These are phyloP conservation scores for Gortyna flavago DNA, from an alignment of 2,888 invertebrate species.

Conservation along the genomic window DNA sequence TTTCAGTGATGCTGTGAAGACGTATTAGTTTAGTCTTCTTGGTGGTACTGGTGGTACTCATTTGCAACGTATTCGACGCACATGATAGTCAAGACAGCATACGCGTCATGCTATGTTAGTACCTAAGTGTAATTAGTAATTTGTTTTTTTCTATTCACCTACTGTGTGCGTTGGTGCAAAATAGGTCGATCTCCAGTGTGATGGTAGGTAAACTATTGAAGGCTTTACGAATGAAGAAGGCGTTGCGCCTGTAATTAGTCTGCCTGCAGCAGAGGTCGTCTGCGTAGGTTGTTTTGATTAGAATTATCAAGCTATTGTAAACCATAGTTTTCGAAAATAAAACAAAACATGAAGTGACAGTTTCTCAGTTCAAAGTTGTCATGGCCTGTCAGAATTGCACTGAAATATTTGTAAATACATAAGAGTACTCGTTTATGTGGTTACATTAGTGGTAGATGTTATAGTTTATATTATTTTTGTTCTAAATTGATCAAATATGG, in stretches of 20 bases:
- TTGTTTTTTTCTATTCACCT: no score
- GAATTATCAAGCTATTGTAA: conserved; percentile 8
- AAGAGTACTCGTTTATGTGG: conserved; percentile 74
- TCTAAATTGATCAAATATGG: conserved; percentile 84
- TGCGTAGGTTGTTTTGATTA: no score
- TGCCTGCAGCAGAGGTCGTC: no score
- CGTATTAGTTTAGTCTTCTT: neutral
- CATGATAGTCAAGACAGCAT: neutral
- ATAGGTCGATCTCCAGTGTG: no score
- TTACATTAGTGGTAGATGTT: conserved; percentile 73
- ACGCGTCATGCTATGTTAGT: no score
- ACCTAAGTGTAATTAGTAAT: no score
- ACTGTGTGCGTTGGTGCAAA: no score
- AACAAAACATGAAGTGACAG: conserved; percentile 66
- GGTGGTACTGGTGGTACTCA: neutral
- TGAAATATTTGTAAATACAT: conserved; percentile 84
- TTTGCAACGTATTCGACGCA: neutral
- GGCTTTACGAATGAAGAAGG: no score
- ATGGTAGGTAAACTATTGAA: no score
- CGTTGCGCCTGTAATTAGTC: no score
- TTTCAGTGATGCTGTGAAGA: neutral
- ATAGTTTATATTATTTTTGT: conserved; percentile 80
- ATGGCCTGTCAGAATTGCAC: conserved; percentile 86
- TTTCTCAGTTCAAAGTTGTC: conserved; percentile 80
- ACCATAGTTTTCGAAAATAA: conserved; percentile 47